Conservation (phyloP, 2,113 vertebrate genomes). For the Microcebus griseorufus region DNA sequence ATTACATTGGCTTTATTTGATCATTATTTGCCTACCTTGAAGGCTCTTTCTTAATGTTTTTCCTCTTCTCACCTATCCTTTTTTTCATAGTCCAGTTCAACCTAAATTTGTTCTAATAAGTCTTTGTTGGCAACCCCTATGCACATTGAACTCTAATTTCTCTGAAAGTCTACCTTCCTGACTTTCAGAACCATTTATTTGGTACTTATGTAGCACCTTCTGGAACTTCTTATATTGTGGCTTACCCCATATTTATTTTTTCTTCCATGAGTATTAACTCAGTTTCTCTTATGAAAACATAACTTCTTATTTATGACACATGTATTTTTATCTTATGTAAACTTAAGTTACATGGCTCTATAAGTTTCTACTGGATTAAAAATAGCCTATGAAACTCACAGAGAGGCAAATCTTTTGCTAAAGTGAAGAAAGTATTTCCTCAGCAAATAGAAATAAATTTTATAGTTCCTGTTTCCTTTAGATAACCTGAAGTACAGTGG, state of each 20-base stretch:
- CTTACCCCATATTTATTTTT: slow-evolving; percentile 20
- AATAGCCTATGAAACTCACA: slow-evolving; percentile 2
- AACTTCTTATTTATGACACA: not conserved
- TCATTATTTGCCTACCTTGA: not conserved
- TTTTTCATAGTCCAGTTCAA: not conserved
- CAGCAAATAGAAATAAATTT: not conserved
- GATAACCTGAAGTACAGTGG: not conserved
- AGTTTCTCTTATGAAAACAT: slow-evolving; percentile 32
- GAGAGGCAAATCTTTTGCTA: not conserved
- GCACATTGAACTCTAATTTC: not conserved
- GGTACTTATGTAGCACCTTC: not conserved
- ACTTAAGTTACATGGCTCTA: not conserved
- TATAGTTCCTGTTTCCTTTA: not conserved
- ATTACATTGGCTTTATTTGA: not conserved
- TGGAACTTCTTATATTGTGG: not conserved
- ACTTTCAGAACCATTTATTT: slow-evolving; percentile 23
- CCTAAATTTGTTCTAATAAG: not conserved
- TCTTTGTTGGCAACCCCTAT: not conserved
- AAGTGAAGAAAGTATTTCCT: not conserved
- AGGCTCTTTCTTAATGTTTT: not conserved
- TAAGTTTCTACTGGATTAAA: slow-evolving; percentile 30
- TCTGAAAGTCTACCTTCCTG: not conserved
- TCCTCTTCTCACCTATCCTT: not conserved
- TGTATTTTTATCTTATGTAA: slow-evolving; percentile 27
- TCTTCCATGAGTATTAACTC: not conserved